These are phyloP conservation scores for Sardinella longiceps DNA, from an alignment of 2,797 vertebrate genomes.

Conservation along the genomic window DNA sequence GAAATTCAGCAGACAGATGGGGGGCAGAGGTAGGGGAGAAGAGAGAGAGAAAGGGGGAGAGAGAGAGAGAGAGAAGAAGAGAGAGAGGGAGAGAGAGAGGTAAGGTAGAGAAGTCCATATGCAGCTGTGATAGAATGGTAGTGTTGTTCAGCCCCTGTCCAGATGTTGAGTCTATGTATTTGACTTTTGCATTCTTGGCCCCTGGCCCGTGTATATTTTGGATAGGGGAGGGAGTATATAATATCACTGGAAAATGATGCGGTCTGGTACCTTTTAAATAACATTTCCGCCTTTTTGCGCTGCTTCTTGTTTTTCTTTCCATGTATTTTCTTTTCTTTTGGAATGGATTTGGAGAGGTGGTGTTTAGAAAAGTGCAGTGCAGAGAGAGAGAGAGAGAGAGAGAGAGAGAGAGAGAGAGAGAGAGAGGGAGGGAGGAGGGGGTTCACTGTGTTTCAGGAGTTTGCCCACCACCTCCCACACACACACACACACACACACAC, in stretches of 20 bases:
- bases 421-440: not conserved
- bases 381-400: constrained; percentile 68
- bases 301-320: constrained; percentile 99
- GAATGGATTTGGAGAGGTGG: constrained; percentile 78
- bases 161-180: constrained; percentile 99
- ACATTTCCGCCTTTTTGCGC: constrained; percentile 99
- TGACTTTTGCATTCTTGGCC: constrained; percentile 96
- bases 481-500: constrained; percentile 36
- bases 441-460: not conserved
- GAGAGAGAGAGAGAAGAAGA: constrained; percentile 31
- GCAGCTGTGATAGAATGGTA: constrained; percentile 97
- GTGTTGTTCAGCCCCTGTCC: constrained; percentile 97
- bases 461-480: constrained; percentile 27
- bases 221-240: constrained; percentile 98
- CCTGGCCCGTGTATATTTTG: constrained; percentile 97
- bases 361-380: constrained; percentile 80
- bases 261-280: constrained; percentile 99
- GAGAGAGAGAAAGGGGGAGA: not conserved
- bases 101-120: constrained; percentile 91
- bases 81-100: constrained; percentile 81
- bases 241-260: constrained; percentile 99
- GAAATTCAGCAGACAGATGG: not conserved
- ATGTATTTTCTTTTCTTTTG: constrained; percentile 98
- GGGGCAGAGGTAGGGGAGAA: not conserved
- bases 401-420: constrained; percentile 56